These are phyloP conservation scores for Melanotaenia duboulayi DNA, from an alignment of 2,113 vertebrate species.

Conservation along the genomic window DNA sequence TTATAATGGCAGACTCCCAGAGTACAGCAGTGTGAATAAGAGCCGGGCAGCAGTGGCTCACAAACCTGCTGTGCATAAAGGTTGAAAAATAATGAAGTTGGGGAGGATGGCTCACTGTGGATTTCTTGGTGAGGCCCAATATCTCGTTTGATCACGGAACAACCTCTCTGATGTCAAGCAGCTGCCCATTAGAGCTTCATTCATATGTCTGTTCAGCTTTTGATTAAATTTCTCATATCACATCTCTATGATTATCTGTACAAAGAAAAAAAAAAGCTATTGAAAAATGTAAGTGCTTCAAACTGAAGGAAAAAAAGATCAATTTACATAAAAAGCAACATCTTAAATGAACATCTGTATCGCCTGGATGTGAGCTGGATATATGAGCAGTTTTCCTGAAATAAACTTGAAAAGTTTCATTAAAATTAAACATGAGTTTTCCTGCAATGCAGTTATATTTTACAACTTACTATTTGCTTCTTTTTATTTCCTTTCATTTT, in stretches of 20 bases:
- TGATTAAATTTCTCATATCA: conserved; percentile 48
- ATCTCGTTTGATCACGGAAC: conserved; percentile 14
- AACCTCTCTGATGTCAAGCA: conserved; percentile 46
- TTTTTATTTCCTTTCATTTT: conserved; percentile 26
- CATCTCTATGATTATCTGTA: neutral
- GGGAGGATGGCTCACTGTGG: conserved; percentile 35
- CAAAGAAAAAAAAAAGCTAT: neutral
- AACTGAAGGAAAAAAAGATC: neutral
- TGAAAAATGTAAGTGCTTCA: conserved; percentile 2
- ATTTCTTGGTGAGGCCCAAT: conserved; percentile 20
- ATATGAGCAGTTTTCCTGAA: neutral
- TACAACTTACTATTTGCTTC: neutral
- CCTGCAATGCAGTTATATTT: neutral
- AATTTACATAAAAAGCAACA: conserved; percentile 1
- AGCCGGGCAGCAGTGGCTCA: conserved; percentile 17
- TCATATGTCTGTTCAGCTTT: conserved; percentile 18
- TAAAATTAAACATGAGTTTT: neutral
- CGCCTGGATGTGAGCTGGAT: conserved; percentile 1
- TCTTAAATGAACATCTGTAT: neutral
- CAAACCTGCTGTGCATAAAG: conserved; percentile 30
- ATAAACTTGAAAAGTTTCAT: conserved; percentile 16
- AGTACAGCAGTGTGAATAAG: conserved; percentile 32
- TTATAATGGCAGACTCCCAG: conserved; percentile 37
- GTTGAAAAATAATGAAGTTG: conserved; percentile 53
- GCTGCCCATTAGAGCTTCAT: conserved; percentile 37